Percentiles rank a stretch among this genome's conserved stretches.
Evolutionary conservation across 2,888 invertebrate genomes (phyloP).

Genomic region (Philopedon plagiatum): DNA sequence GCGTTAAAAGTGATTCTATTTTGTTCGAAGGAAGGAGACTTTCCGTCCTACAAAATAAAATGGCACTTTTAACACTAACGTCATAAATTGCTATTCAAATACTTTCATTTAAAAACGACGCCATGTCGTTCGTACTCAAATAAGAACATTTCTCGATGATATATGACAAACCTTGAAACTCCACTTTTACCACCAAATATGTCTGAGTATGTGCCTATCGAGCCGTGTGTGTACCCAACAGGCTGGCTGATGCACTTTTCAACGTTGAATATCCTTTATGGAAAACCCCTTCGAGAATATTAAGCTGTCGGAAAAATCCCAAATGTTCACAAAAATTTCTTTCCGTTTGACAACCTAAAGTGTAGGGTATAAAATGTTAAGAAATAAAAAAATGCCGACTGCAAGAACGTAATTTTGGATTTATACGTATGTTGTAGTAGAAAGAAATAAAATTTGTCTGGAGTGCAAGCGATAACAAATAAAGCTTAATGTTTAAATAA

Average conservation of each 20-base stretch:
- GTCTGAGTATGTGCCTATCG: not conserved
- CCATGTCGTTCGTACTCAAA: not conserved
- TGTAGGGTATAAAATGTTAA: too few species aligned
- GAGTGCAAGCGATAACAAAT: too few species aligned
- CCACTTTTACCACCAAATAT: slow-evolving; percentile 6
- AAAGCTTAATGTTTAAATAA: too few species aligned
- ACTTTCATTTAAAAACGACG: not conserved
- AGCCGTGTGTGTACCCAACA: not conserved
- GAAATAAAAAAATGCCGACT: too few species aligned
- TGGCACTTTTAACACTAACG: too few species aligned
- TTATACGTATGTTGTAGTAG: too few species aligned
- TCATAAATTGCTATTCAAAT: too few species aligned
- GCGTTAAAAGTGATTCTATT: too few species aligned
- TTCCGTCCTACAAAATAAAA: too few species aligned
- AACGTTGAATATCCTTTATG: slow-evolving; percentile 17
- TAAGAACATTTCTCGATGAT: not conserved
- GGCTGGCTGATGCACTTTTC: slow-evolving; percentile 13
- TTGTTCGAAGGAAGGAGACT: too few species aligned
- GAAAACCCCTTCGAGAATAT: slow-evolving; percentile 7
- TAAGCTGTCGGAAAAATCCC: slow-evolving; percentile 8
- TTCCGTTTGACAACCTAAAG: not conserved
- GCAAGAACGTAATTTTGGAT: too few species aligned
- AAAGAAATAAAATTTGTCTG: too few species aligned
- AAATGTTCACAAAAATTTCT: not conserved
- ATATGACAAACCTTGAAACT: not conserved